These are phyloP conservation scores for Aleiodes sp. DNA, from an alignment of 1,140 invertebrate species.

Conservation along the genomic window DNA sequence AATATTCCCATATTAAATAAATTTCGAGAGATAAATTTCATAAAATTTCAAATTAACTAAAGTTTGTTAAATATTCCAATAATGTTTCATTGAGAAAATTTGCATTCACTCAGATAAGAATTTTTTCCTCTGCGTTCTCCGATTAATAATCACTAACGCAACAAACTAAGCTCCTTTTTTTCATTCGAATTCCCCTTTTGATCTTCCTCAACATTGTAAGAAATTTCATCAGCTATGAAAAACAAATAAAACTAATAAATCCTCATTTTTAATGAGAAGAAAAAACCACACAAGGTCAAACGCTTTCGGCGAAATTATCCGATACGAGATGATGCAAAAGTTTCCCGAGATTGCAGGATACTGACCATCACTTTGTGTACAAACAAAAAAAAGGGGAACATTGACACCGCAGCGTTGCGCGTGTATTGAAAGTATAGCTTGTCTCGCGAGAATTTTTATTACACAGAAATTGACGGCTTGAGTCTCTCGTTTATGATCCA, in stretches of 20 bases:
- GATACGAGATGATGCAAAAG: slow-evolving; percentile 20
- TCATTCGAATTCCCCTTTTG: background rate
- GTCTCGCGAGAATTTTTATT: background rate
- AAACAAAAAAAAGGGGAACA: background rate
- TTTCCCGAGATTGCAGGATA: background rate
- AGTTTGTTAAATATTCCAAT: no score
- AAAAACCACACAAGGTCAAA: background rate
- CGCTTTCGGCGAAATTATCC: slow-evolving; percentile 13
- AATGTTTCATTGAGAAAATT: no score
- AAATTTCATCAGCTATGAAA: slow-evolving; percentile 32
- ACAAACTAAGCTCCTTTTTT: no score
- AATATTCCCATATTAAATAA: no score
- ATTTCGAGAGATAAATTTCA: no score
- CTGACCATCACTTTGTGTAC: background rate
- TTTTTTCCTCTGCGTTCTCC: no score
- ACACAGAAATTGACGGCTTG: background rate
- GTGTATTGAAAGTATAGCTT: background rate
- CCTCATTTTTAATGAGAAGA: no score
- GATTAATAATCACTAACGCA: no score
- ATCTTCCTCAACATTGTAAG: background rate
- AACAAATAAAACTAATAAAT: no score
- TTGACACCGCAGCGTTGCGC: background rate
- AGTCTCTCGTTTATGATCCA: background rate
- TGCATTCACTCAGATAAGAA: no score
- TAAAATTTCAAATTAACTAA: no score